Conservation (phyloP, 2,888 invertebrate genomes). For the Epiblema foenella region DNA sequence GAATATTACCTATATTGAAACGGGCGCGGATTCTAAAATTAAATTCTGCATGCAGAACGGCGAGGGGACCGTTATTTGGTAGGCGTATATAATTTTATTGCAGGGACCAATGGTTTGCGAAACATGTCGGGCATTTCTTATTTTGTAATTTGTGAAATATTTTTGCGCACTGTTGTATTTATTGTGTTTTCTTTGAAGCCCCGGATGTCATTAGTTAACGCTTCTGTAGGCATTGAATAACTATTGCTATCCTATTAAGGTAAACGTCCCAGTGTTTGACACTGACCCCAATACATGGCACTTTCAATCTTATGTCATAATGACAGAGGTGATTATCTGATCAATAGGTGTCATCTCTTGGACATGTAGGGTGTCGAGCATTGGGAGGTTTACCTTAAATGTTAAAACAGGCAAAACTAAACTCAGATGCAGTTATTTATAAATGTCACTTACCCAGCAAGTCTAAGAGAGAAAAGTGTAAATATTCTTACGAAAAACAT, state of each 20-base stretch:
- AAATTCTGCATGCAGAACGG: slow-evolving; percentile 83
- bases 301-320: too few species aligned
- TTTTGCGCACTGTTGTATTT: slow-evolving; percentile 46
- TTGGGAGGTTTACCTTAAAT: too few species aligned
- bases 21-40: slow-evolving; percentile 81
- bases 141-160: slow-evolving; percentile 60
- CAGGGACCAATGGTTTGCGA: slow-evolving; percentile 81
- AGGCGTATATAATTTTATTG: slow-evolving; percentile 85
- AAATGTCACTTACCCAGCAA: too few species aligned
- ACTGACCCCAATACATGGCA: too few species aligned
- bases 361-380: too few species aligned
- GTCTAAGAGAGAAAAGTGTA: not conserved
- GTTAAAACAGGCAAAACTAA: too few species aligned
- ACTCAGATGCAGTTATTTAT: too few species aligned
- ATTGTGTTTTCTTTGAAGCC: slow-evolving; percentile 41
- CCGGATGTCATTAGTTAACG: slow-evolving; percentile 13
- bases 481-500: not conserved
- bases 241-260: too few species aligned
- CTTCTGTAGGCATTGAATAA: not conserved
- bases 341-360: too few species aligned
- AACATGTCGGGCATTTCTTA: slow-evolving; percentile 72
- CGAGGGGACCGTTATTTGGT: slow-evolving; percentile 77
- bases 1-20: slow-evolving; percentile 77
- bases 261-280: too few species aligned
- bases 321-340: too few species aligned